Conservation (phyloP, 2,888 invertebrate genomes). For the Synergus japonicus region DNA sequence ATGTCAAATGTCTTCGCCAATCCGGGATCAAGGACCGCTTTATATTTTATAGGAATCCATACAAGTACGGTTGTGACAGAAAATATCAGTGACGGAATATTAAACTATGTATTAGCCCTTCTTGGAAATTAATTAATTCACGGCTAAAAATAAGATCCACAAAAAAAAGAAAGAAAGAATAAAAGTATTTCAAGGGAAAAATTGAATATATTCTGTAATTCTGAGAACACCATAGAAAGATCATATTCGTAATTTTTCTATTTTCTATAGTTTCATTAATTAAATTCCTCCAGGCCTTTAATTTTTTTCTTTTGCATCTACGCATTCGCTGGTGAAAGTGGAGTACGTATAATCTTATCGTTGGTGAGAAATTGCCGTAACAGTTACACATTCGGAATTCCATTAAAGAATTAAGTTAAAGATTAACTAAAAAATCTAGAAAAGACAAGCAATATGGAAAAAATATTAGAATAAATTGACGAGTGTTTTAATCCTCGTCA, state of each 20-base stretch:
- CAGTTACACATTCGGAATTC: slow-evolving; percentile 12
- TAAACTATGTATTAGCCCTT: not conserved
- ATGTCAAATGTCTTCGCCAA: not conserved
- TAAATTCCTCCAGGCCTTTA: not conserved
- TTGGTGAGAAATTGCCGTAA: slow-evolving; percentile 29
- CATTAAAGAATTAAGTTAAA: not conserved
- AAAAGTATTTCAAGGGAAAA: no score
- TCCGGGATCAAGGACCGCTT: slow-evolving; percentile 30
- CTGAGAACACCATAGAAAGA: no score
- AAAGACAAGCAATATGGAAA: not conserved
- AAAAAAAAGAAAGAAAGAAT: no score
- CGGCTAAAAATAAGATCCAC: not conserved
- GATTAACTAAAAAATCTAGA: not conserved
- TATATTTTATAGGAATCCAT: slow-evolving; percentile 34
- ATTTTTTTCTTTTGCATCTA: slow-evolving; percentile 11
- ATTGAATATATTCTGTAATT: no score
- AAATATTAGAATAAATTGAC: not conserved
- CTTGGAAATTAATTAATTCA: slow-evolving; percentile 10
- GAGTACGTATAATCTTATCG: not conserved
- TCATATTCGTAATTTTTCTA: not conserved
- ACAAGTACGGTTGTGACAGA: not conserved
- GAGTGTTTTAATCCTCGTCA: no score
- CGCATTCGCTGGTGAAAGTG: slow-evolving; percentile 20
- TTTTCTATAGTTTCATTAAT: not conserved
- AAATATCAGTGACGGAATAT: slow-evolving; percentile 1